phyloP scores from a whole-genome alignment of 2,113 vertebrate species.

The Chunga burmeisteri region DNA sequence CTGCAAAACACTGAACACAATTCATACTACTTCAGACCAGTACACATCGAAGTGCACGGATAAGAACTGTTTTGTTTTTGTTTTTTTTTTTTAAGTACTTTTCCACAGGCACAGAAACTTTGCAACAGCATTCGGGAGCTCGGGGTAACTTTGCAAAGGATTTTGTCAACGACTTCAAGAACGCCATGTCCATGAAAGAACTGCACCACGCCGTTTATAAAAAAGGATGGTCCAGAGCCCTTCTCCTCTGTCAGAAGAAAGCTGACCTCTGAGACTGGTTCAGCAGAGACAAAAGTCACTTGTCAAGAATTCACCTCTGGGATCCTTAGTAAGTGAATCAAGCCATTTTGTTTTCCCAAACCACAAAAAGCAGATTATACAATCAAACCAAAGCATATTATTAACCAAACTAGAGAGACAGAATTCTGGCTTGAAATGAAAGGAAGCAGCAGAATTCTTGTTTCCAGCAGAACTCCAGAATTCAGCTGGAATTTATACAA shows the following conservation, averaged over 20 bases:
- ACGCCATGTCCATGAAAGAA: neutral
- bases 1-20: slow-evolving; percentile 81
- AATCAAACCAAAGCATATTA: neutral
- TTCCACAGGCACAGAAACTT: neutral
- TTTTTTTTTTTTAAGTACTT: neutral
- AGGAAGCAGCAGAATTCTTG: neutral
- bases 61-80: neutral
- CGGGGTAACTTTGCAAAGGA: accelerated
- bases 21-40: neutral
- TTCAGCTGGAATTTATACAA: neutral
- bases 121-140: neutral
- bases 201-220: neutral
- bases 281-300: neutral
- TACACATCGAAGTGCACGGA: accelerated
- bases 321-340: neutral
- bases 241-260: neutral
- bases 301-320: neutral
- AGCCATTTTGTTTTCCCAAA: neutral
- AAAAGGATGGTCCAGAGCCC: neutral
- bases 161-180: neutral
- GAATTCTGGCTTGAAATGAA: neutral
- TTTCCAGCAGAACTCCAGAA: neutral
- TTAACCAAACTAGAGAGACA: neutral
- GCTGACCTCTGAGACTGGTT: neutral
- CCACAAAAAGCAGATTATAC: neutral